Evolutionary conservation across 2,888 invertebrate genomes (phyloP).

Genomic region (Cheilosia pagana): DNA sequence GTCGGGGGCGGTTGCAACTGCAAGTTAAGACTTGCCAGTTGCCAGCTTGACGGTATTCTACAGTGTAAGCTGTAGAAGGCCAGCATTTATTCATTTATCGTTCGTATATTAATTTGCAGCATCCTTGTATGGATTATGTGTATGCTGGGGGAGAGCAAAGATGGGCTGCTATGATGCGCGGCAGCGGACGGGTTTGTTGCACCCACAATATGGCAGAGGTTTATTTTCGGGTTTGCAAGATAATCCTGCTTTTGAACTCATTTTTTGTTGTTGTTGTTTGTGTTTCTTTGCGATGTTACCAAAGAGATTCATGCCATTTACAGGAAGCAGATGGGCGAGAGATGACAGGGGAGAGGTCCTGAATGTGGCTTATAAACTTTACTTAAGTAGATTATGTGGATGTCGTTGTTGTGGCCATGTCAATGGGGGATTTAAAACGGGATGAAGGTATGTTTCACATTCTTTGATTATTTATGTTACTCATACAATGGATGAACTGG

Average conservation of each 20-base stretch:
- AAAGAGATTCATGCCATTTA: conserved; percentile 34
- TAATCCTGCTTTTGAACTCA: conserved; percentile 64
- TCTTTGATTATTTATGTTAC: conserved; percentile 50
- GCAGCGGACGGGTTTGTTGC: conserved; percentile 8
- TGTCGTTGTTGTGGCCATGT: conserved; percentile 68
- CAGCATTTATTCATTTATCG: conserved; percentile 55
- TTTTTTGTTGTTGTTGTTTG: conserved; percentile 8
- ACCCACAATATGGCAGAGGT: conserved; percentile 63
- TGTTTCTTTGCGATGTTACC: conserved; percentile 10
- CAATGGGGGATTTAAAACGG: conserved; percentile 66
- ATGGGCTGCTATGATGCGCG: conserved; percentile 32
- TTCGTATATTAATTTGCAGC: conserved; percentile 67
- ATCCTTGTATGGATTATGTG: conserved; percentile 58
- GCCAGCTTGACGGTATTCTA: conserved; percentile 11
- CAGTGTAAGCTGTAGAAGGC: conserved; percentile 37
- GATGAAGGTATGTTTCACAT: conserved; percentile 64
- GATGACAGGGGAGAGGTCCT: conserved; percentile 39
- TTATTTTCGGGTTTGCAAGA: conserved; percentile 64
- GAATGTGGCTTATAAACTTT: conserved; percentile 64
- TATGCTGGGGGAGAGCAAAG: conserved; percentile 6
- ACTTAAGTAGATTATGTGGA: conserved; percentile 67
- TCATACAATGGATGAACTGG: conserved; percentile 48
- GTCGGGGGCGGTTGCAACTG: conserved; percentile 34
- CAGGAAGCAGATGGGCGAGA: conserved; percentile 41
- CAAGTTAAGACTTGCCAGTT: conserved; percentile 44